Percentiles rank a stretch among this genome's conserved stretches.
Evolutionary conservation across 2,113 vertebrate genomes (phyloP).

Genomic region (Oreochromis aureus): DNA sequence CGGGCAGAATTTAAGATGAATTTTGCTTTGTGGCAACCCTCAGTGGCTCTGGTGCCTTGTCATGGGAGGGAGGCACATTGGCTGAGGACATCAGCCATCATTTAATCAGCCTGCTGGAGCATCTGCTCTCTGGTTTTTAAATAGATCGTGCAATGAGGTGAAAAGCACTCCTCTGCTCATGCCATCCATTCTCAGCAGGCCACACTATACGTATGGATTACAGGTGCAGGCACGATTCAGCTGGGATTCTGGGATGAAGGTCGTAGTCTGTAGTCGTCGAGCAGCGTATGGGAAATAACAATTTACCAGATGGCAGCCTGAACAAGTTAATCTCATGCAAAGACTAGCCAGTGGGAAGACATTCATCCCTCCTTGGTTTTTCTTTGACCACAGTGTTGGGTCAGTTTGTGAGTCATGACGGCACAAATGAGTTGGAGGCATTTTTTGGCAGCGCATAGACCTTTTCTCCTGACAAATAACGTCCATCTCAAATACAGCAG

Average conservation of each 20-base stretch:
- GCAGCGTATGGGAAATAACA: neutral
- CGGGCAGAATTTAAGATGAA: neutral
- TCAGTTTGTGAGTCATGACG: neutral
- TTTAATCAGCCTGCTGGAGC: conserved; percentile 46
- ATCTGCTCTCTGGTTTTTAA: conserved; percentile 52
- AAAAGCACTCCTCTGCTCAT: conserved; percentile 8
- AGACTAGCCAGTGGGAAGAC: neutral
- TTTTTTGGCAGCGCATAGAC: neutral
- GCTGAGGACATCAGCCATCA: conserved; percentile 44
- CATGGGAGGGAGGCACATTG: neutral
- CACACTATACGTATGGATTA: conserved; percentile 15
- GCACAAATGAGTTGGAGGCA: neutral
- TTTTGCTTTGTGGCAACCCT: neutral
- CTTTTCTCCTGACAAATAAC: conserved; percentile 12
- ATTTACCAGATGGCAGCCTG: conserved; percentile 38
- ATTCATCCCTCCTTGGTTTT: neutral
- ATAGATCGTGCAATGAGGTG: conserved; percentile 50
- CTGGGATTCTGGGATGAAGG: conserved; percentile 29
- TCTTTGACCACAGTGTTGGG: neutral
- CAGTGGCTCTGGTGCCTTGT: conserved; percentile 23
- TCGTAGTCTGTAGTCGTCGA: conserved; percentile 16
- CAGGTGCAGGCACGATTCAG: conserved; percentile 33
- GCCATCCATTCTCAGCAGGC: conserved; percentile 29
- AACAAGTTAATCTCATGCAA: conserved; percentile 7
- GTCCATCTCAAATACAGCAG: conserved; percentile 26